A percentile compares a stretch with the other conserved stretches of the same genome.
phyloP scores from a whole-genome alignment of 2,113 vertebrate species.

The Syrmaticus mikado region DNA sequence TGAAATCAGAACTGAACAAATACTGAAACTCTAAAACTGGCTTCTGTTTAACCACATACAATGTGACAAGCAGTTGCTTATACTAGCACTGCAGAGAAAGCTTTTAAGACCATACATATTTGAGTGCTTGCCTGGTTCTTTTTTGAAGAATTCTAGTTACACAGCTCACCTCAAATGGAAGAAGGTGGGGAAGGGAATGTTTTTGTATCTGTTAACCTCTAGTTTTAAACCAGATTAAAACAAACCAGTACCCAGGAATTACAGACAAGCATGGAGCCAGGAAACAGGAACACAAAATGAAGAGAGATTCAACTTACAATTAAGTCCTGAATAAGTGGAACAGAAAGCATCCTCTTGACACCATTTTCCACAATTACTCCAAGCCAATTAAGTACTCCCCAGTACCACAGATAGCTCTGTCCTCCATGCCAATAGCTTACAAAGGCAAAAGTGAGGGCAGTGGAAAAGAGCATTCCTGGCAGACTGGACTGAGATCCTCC shows the following conservation, averaged over 20 bases:
- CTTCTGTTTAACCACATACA: slow-evolving; percentile 16
- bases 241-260: background rate
- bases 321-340: slow-evolving; percentile 68
- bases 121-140: background rate
- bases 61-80: slow-evolving; percentile 3
- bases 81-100: background rate
- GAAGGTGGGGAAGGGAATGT: background rate
- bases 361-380: slow-evolving; percentile 87
- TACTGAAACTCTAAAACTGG: slow-evolving; percentile 36
- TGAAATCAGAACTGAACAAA: slow-evolving; percentile 53
- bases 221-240: background rate
- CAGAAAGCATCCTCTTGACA: slow-evolving; percentile 78
- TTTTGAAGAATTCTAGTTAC: background rate
- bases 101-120: slow-evolving; percentile 21
- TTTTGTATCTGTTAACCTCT: background rate
- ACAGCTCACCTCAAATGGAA: background rate
- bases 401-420: slow-evolving; percentile 90
- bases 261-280: background rate
- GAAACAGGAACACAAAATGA: background rate
- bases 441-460: slow-evolving; percentile 89
- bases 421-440: slow-evolving; percentile 96
- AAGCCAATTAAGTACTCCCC: slow-evolving; percentile 93
- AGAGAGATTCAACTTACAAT: slow-evolving; percentile 82
- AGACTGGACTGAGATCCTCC: slow-evolving; percentile 88
- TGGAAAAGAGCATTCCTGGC: slow-evolving; percentile 83